Conservation (phyloP, 2,113 vertebrate species). For the Cynoglossus semilaevis region DNA sequence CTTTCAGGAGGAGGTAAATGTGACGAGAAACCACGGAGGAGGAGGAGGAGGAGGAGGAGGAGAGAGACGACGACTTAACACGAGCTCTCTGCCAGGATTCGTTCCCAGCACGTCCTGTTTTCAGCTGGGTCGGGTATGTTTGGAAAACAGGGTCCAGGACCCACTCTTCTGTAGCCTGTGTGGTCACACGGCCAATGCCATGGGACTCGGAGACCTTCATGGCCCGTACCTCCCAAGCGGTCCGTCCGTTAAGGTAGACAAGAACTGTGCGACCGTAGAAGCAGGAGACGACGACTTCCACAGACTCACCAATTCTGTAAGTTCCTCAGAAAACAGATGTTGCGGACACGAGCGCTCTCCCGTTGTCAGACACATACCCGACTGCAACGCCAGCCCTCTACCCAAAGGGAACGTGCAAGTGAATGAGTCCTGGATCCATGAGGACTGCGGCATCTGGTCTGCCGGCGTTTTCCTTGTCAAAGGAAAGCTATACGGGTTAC, state of each 20-base stretch:
- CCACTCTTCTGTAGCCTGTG: slow-evolving; percentile 71
- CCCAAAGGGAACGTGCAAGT: slow-evolving; percentile 14
- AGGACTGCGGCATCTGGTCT: slow-evolving; percentile 78
- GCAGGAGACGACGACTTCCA: slow-evolving; percentile 5
- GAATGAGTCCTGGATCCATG: slow-evolving; percentile 76
- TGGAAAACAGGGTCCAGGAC: slow-evolving; percentile 12
- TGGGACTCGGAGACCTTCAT: slow-evolving; percentile 77
- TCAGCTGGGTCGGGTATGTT: slow-evolving; percentile 55
- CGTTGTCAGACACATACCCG: not conserved
- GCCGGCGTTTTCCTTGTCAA: slow-evolving; percentile 73
- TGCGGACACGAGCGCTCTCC: not conserved
- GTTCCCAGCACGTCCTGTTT: slow-evolving; percentile 73
- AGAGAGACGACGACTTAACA: too few species aligned
- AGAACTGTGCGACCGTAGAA: slow-evolving; percentile 11
- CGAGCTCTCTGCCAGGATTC: slow-evolving; percentile 37
- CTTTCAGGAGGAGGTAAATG: slow-evolving; percentile 56
- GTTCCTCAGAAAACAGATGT: not conserved
- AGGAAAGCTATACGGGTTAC: slow-evolving; percentile 75
- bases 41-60: too few species aligned
- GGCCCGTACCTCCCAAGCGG: slow-evolving; percentile 67
- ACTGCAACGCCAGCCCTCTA: not conserved
- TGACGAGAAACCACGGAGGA: slow-evolving; percentile 3
- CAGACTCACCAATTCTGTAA: slow-evolving; percentile 4
- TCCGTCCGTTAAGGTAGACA: not conserved
- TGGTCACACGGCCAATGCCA: slow-evolving; percentile 59